Conservation (phyloP, 1,140 invertebrate species). For the Ips nitidus region DNA sequence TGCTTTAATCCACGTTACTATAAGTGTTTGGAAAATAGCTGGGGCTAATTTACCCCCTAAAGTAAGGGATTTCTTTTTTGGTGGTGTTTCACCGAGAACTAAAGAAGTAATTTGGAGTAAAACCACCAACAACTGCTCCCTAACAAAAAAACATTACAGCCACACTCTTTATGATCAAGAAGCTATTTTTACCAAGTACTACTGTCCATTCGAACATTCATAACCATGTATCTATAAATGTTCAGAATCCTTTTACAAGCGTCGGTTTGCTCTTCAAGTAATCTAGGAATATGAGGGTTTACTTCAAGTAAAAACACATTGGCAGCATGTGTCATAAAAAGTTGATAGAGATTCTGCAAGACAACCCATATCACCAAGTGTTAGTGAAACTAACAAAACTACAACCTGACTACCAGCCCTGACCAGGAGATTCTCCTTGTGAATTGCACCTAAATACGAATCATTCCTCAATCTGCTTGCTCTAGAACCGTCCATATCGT, state of each 20-base stretch:
- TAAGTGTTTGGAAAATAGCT: slow-evolving; percentile 92
- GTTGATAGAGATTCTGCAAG: slow-evolving; percentile 81
- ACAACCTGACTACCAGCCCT: slow-evolving; percentile 61
- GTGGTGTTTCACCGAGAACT: slow-evolving; percentile 77
- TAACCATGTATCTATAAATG: slow-evolving; percentile 96
- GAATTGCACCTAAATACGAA: slow-evolving; percentile 79
- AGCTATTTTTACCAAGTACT: slow-evolving; percentile 75
- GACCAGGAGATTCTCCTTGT: slow-evolving; percentile 75
- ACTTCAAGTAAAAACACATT: slow-evolving; percentile 88
- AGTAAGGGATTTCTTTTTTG: slow-evolving; percentile 72
- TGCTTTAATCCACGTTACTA: slow-evolving; percentile 98
- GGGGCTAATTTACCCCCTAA: slow-evolving; percentile 84
- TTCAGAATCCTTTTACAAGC: slow-evolving; percentile 95
- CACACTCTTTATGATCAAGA: background rate
- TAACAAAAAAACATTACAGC: slow-evolving; percentile 49
- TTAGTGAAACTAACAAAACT: slow-evolving; percentile 59
- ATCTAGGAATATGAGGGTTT: slow-evolving; percentile 56
- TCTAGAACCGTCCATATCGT: slow-evolving; percentile 56
- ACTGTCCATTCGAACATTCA: slow-evolving; percentile 92
- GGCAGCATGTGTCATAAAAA: slow-evolving; percentile 93
- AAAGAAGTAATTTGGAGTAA: slow-evolving; percentile 91
- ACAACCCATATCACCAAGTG: slow-evolving; percentile 24
- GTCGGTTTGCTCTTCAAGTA: slow-evolving; percentile 91
- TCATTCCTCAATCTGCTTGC: slow-evolving; percentile 73
- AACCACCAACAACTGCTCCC: slow-evolving; percentile 85